Conservation (phyloP, 2,113 vertebrate genomes). For the Eretmodus cyanostictus region DNA sequence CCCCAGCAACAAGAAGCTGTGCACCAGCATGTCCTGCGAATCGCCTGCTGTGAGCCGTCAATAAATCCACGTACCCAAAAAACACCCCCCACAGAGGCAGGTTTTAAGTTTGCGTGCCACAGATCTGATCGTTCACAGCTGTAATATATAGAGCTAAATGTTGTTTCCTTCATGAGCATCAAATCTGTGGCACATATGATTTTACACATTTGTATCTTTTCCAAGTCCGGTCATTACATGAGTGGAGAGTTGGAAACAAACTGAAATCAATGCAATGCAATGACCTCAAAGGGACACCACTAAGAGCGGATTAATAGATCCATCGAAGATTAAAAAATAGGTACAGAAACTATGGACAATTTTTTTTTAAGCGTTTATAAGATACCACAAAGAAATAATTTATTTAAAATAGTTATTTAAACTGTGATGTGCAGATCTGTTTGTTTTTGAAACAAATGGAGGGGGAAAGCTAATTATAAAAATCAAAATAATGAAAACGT, state of each 20-base stretch:
- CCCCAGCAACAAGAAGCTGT: conserved; percentile 52
- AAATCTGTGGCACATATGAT: background rate
- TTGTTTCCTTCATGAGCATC: background rate
- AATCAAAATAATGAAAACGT: background rate
- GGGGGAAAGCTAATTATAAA: background rate
- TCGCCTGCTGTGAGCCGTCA: background rate
- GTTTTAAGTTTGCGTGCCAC: background rate
- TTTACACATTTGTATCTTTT: background rate
- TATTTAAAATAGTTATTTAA: background rate
- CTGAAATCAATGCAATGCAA: background rate
- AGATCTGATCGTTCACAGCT: background rate
- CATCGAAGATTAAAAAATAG: background rate
- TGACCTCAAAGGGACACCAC: background rate
- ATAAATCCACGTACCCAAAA: background rate
- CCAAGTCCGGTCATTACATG: background rate
- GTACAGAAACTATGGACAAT: background rate
- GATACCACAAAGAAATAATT: background rate
- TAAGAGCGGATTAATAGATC: background rate
- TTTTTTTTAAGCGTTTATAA: background rate
- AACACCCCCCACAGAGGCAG: accelerated
- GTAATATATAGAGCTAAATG: background rate
- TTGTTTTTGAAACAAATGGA: background rate
- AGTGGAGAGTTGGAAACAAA: background rate
- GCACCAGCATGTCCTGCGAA: background rate
- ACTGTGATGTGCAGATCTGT: background rate